Conservation (phyloP, 1,140 invertebrate genomes). For the Mya arenaria region DNA sequence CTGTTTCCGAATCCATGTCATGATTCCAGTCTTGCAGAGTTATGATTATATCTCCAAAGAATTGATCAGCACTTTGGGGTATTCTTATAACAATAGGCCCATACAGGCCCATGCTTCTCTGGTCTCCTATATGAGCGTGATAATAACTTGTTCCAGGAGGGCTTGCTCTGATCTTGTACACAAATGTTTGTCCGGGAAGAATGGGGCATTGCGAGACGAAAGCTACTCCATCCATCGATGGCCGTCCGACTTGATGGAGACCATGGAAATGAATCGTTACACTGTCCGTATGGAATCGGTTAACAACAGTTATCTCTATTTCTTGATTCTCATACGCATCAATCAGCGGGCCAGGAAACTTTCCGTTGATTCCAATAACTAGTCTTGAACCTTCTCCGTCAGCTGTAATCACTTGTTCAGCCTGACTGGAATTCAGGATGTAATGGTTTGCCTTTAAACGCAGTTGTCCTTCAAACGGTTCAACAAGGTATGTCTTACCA, state of each 20-base stretch:
- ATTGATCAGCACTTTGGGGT: neutral
- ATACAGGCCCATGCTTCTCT: conserved; percentile 68
- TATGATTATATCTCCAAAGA: conserved; percentile 42
- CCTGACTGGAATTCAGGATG: neutral
- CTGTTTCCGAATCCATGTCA: conserved; percentile 56
- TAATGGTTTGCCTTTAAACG: neutral
- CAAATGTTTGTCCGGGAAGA: conserved; percentile 90
- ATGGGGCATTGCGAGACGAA: conserved; percentile 96
- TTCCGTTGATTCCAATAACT: conserved; percentile 67
- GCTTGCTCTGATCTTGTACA: conserved; percentile 84
- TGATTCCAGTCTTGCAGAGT: conserved; percentile 65
- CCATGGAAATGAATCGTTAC: conserved; percentile 94
- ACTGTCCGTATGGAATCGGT: conserved; percentile 90
- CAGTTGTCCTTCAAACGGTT: neutral
- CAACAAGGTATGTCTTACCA: neutral
- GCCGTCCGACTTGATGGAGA: conserved; percentile 89
- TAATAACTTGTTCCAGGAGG: conserved; percentile 73
- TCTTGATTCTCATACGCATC: conserved; percentile 92
- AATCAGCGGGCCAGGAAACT: conserved; percentile 75
- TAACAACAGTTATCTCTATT: conserved; percentile 91
- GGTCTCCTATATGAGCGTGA: conserved; percentile 73
- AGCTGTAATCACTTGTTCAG: conserved; percentile 57
- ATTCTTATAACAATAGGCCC: conserved; percentile 65
- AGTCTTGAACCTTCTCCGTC: conserved; percentile 66
- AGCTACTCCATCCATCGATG: conserved; percentile 95